Conservation (phyloP, 2,113 vertebrate species). For the Deroptyus accipitrinus region DNA sequence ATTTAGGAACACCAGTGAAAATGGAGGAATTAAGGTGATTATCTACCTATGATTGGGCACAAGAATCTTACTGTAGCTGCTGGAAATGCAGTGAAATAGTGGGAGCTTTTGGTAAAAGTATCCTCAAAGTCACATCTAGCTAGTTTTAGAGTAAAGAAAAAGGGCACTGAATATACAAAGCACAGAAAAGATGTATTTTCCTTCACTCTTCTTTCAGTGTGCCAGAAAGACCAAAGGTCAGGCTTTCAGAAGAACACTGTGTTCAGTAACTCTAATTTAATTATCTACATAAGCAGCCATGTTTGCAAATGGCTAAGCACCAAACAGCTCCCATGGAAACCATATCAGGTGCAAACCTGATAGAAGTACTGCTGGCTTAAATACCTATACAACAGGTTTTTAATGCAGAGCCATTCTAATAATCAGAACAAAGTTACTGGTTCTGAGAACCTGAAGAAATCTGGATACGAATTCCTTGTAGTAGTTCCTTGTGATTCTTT, state of each 20-base stretch:
- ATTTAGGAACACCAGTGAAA: not conserved
- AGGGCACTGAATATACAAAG: not conserved
- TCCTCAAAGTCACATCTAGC: not conserved
- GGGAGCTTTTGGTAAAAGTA: not conserved
- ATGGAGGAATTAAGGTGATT: not conserved
- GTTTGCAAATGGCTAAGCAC: slow-evolving; percentile 38
- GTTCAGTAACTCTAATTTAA: slow-evolving; percentile 35
- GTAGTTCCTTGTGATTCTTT: not conserved
- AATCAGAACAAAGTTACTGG: not conserved
- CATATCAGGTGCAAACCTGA: not conserved
- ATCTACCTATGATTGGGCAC: not conserved
- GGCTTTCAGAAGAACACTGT: not conserved
- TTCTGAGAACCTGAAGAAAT: not conserved
- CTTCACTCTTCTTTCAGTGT: not conserved
- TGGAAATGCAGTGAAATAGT: not conserved
- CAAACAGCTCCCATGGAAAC: slow-evolving; percentile 48
- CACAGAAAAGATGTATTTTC: not conserved
- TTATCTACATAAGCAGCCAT: slow-evolving; percentile 41
- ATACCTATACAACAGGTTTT: not conserved
- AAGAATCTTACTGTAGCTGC: not conserved
- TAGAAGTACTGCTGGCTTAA: not conserved
- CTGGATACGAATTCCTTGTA: not conserved
- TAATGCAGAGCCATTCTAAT: not conserved
- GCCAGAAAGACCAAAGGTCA: not conserved
- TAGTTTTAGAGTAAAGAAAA: not conserved